A percentile compares a stretch with the other conserved stretches of the same genome.
Conservation (phyloP, 2,888 invertebrate species). For the Lasioglossum figueresi region DNA sequence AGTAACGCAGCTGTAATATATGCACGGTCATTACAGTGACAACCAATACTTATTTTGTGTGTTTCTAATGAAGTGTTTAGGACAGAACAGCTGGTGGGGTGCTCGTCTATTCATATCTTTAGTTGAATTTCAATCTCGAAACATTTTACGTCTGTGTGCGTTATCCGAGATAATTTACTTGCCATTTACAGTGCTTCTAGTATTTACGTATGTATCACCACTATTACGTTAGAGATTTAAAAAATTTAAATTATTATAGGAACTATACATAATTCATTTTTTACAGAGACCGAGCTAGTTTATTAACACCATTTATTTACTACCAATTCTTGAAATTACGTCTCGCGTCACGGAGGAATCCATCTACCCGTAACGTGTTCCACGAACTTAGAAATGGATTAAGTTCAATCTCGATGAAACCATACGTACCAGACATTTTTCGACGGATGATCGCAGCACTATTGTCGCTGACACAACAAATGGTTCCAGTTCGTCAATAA, state of each 20-base stretch:
- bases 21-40: slow-evolving; percentile 36
- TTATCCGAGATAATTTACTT: slow-evolving; percentile 97
- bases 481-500: slow-evolving; percentile 87
- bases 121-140: slow-evolving; percentile 95
- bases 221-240: not conserved
- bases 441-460: slow-evolving; percentile 86
- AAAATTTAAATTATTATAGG: not conserved
- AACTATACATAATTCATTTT: not conserved
- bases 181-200: slow-evolving; percentile 91
- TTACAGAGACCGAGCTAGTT: slow-evolving; percentile 93
- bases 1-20: not conserved
- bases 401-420: slow-evolving; percentile 88
- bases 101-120: slow-evolving; percentile 93
- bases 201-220: slow-evolving; percentile 91
- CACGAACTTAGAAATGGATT: slow-evolving; percentile 91
- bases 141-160: slow-evolving; percentile 95
- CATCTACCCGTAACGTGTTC: slow-evolving; percentile 97
- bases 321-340: slow-evolving; percentile 97
- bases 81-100: slow-evolving; percentile 96
- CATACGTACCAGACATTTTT: slow-evolving; percentile 89
- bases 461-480: slow-evolving; percentile 90
- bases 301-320: slow-evolving; percentile 97
- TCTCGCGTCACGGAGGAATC: slow-evolving; percentile 97
- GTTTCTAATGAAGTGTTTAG: slow-evolving; percentile 88
- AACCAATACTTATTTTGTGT: slow-evolving; percentile 14